Base-by-base conservation (phyloP, 2,888 invertebrate species). In the Acheta domesticus region DNA sequence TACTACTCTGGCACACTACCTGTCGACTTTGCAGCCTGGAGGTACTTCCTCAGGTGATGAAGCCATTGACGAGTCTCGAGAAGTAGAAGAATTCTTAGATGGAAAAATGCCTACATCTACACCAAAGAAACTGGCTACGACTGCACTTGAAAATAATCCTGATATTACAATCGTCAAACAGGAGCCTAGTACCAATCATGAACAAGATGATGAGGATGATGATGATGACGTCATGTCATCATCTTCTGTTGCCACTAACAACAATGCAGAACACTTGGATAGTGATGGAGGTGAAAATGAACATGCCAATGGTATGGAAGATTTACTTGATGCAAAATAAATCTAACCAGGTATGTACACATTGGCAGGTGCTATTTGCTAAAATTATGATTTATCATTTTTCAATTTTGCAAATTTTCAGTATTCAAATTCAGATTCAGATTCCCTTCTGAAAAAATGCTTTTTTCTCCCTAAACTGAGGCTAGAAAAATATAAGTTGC, bases 1-100 rank as follows among this genome's bases (percentile, higher is more conserved):
- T 80, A 91, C 91, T 83, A 93, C 93, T 82, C 87, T 94, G 78
- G 92, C 93, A 4, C 93, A 93, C 49, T 93, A 94, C 85, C 85
- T 91, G 83, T 89, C 91, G 83, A 90, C 91, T 75, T 87, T 91
- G 83, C 89, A 90, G 20, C 83, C 83, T 77, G 83, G 83, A 14
- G 83, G 82, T 21, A 77, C 79, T 8, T 80, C 80, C 11, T 81
- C 80, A 23, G 82, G 81, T 16, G 82, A 82, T 49, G 81, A 87
- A 77, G 85, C 83, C 8, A 77, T 78, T 73, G 81, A 81, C 48
- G 84, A 84, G 81, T 80, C 80, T 48, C 81, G 81, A n/a, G 83
- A 82, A 50, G 81, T 79, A 48, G 80, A 82, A n/a, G 86, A 86
- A 49, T 85, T 87, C 77, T 88, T 88, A 74, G 86, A 86, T 80